Percentiles rank a stretch among this genome's conserved stretches.
Evolutionary conservation across 2,113 vertebrate species (phyloP).

Genomic region (Ivindomyrus marchei): DNA sequence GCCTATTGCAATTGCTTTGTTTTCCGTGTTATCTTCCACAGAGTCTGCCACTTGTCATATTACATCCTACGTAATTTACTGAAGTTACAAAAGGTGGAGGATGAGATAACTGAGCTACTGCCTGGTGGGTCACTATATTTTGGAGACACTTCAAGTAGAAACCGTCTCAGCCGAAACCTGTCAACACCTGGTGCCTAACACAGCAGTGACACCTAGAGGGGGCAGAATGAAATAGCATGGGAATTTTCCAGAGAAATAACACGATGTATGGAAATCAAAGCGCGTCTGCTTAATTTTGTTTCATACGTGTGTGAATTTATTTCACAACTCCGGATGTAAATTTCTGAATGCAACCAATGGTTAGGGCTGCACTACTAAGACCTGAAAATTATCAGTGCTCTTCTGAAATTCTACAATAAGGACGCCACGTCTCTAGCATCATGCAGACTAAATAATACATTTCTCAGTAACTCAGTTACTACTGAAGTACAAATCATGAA

Average conservation of each 20-base stretch:
- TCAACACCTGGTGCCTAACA: neutral
- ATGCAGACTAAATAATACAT: neutral
- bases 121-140: neutral
- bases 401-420: neutral
- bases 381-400: neutral
- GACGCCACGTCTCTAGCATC: neutral
- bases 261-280: neutral
- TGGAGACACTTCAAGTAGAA: neutral
- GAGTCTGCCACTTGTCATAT: neutral
- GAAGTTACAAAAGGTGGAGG: neutral
- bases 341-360: neutral
- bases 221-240: neutral
- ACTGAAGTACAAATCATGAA: neutral
- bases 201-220: neutral
- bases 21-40: neutral
- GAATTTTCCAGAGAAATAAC: neutral
- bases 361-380: neutral
- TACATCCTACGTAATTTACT: neutral
- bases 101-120: neutral
- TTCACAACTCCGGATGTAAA: neutral
- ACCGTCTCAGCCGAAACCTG: neutral
- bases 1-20: neutral
- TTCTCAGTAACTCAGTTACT: neutral
- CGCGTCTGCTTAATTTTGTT: neutral
- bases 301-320: neutral